phyloP scores from a whole-genome alignment of 2,113 vertebrate genomes.

The Equus quagga region DNA sequence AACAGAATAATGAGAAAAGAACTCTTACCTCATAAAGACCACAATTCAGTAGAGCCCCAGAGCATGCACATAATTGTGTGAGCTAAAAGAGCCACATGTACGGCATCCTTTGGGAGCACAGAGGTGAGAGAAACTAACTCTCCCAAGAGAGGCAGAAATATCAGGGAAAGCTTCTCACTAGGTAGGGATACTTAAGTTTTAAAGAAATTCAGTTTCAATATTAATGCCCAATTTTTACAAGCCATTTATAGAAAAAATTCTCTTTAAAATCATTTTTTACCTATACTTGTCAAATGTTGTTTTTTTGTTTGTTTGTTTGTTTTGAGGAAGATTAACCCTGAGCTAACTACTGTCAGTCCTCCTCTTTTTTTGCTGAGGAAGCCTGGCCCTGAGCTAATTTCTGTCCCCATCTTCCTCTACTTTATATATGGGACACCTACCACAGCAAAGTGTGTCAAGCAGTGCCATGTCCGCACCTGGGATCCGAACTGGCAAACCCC shows the following conservation, averaged over 20 bases:
- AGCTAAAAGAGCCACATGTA: too few species aligned
- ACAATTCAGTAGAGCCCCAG: not conserved
- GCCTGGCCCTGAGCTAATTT: too few species aligned
- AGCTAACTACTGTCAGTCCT: too few species aligned
- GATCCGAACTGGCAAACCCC: too few species aligned
- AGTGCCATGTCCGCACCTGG: too few species aligned
- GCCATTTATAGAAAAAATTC: not conserved
- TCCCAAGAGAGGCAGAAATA: not conserved
- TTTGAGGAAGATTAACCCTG: too few species aligned
- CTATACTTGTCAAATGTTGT: not conserved
- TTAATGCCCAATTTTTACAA: not conserved
- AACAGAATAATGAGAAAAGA: not conserved
- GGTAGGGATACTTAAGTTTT: not conserved
- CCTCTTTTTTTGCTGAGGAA: too few species aligned
- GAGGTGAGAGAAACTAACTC: not conserved
- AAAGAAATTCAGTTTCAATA: not conserved
- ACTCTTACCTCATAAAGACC: not conserved
- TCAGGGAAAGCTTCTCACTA: not conserved
- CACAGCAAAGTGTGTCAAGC: too few species aligned
- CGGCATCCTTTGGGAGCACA: not conserved
- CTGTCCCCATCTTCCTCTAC: too few species aligned
- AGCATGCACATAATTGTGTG: too few species aligned
- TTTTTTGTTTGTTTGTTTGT: too few species aligned
- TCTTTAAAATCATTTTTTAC: not conserved
- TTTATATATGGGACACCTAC: too few species aligned